phyloP scores from a whole-genome alignment of 2,113 vertebrate species.

The Herpailurus yagouaroundi region DNA sequence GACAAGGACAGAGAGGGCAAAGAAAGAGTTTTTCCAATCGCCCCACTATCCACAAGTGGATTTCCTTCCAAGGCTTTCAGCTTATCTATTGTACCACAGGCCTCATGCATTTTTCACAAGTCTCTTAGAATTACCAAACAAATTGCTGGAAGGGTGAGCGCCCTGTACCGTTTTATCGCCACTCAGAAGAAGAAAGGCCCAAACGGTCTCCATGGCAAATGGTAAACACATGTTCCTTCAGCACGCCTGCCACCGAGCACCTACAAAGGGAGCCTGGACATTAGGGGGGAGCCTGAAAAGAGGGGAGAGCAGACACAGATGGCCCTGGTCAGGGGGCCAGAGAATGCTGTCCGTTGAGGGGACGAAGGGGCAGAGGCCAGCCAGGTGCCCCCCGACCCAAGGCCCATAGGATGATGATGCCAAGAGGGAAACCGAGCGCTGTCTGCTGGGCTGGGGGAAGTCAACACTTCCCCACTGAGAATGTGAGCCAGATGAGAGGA shows the following conservation, averaged over 20 bases:
- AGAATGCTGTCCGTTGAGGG: background rate
- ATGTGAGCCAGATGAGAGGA: background rate
- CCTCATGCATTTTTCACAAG: conserved; percentile 61
- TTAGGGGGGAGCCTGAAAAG: background rate
- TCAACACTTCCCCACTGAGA: background rate
- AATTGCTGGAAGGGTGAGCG: background rate
- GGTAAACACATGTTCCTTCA: background rate
- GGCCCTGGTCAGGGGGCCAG: background rate
- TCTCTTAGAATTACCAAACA: conserved; percentile 52
- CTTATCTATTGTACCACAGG: background rate
- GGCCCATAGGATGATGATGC: background rate
- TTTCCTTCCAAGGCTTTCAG: conserved; percentile 57
- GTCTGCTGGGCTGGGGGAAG: background rate
- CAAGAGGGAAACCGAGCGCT: background rate
- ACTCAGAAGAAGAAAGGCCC: conserved; percentile 11
- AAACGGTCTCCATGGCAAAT: conserved; percentile 14
- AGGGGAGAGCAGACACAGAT: background rate
- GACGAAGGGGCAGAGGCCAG: background rate
- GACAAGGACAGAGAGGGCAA: background rate
- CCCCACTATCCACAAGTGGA: conserved; percentile 31
- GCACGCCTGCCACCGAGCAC: background rate
- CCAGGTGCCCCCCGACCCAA: background rate
- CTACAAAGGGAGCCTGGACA: background rate
- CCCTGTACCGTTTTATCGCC: background rate
- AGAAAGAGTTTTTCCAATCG: conserved; percentile 48